Evolutionary conservation across 2,888 invertebrate species (phyloP).

Genomic region (Synergus laeviventris): DNA sequence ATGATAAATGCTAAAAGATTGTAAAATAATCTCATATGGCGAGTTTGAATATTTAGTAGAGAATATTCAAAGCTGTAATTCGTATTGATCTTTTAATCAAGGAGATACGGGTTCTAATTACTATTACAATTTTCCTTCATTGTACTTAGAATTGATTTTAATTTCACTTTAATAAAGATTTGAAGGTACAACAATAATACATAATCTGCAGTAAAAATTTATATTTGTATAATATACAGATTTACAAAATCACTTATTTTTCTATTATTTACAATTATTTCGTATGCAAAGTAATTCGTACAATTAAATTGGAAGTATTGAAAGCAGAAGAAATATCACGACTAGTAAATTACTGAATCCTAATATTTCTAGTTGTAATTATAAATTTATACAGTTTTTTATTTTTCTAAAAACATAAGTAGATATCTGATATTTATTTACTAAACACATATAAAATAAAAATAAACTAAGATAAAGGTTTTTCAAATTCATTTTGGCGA

Average conservation of each 20-base stretch:
- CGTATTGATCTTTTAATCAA: too few species aligned
- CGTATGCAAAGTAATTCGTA: slow-evolving; percentile 79
- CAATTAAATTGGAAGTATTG: slow-evolving; percentile 6
- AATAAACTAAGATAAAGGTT: not conserved
- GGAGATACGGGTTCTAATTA: too few species aligned
- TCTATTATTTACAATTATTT: slow-evolving; percentile 63
- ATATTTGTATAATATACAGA: slow-evolving; percentile 28
- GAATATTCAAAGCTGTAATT: too few species aligned
- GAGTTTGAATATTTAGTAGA: too few species aligned
- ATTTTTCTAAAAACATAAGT: not conserved
- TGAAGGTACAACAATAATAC: not conserved
- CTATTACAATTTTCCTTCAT: too few species aligned
- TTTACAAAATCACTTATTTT: slow-evolving; percentile 3
- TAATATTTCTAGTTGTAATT: not conserved
- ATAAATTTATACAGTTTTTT: not conserved
- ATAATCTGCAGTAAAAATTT: slow-evolving; percentile 2
- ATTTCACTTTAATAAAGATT: not conserved
- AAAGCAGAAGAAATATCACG: not conserved
- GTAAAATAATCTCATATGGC: too few species aligned
- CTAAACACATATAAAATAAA: not conserved
- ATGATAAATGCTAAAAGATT: too few species aligned
- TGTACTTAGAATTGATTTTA: too few species aligned
- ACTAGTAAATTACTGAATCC: not conserved
- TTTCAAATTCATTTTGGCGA: not conserved
- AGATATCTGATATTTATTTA: not conserved